Evolutionary conservation across 2,113 vertebrate species (phyloP).

Genomic region (Charina bottae): DNA sequence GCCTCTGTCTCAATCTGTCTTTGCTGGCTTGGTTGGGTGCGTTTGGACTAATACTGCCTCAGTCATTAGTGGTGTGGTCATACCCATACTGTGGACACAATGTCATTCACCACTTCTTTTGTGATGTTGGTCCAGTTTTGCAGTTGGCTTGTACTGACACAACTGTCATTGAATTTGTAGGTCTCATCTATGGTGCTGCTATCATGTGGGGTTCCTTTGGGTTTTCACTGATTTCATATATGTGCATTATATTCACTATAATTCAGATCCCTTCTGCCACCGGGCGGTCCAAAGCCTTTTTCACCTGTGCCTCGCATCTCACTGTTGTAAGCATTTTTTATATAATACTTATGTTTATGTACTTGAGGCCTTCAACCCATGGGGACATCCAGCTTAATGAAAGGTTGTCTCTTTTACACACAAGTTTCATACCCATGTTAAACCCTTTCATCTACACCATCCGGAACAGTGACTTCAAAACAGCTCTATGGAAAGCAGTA

Average conservation of each 20-base stretch:
- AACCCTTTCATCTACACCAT: slow-evolving; percentile 63
- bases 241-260: slow-evolving; percentile 51
- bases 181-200: slow-evolving; percentile 34
- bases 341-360: slow-evolving; percentile 55
- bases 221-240: slow-evolving; percentile 43
- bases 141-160: slow-evolving; percentile 52
- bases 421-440: slow-evolving; percentile 52
- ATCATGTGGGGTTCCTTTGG: slow-evolving; percentile 52
- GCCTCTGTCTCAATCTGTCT: slow-evolving; percentile 38
- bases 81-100: slow-evolving; percentile 43
- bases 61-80: not conserved
- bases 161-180: slow-evolving; percentile 43
- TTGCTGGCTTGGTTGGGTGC: slow-evolving; percentile 30
- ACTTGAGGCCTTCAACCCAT: slow-evolving; percentile 52
- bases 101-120: slow-evolving; percentile 21
- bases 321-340: slow-evolving; percentile 52
- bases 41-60: slow-evolving; percentile 46
- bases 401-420: slow-evolving; percentile 54
- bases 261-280: slow-evolving; percentile 44
- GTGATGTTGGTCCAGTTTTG: slow-evolving; percentile 49
- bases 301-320: slow-evolving; percentile 61
- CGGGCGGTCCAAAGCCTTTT: slow-evolving; percentile 16
- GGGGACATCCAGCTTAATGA: slow-evolving; percentile 51
- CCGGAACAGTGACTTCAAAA: not conserved
- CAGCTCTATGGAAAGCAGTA: slow-evolving; percentile 41